phyloP scores from a whole-genome alignment of 2,113 vertebrate species.

The Serilophus lunatus region DNA sequence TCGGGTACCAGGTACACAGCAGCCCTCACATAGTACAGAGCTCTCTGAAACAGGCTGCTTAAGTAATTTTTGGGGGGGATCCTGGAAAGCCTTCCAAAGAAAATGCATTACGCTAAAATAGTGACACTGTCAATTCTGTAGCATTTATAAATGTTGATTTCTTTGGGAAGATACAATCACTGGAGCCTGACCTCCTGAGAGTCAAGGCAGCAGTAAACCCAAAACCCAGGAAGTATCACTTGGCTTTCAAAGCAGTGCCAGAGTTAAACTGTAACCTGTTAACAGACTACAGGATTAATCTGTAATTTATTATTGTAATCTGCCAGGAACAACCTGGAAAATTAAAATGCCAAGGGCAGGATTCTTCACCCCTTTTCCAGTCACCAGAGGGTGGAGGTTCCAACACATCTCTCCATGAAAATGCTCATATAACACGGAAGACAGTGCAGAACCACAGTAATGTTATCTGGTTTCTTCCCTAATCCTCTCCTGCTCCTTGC shows the following conservation, averaged over 20 bases:
- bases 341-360: background rate
- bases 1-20: background rate
- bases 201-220: background rate
- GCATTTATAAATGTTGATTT: background rate
- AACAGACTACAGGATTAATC: background rate
- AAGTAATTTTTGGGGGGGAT: background rate
- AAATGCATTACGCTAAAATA: background rate
- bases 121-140: background rate
- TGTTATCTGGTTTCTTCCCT: background rate
- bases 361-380: background rate
- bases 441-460: background rate
- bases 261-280: constrained; percentile 16
- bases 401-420: background rate
- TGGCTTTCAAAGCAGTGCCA: background rate
- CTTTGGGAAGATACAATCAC: background rate
- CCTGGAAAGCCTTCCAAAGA: background rate
- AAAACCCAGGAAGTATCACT: background rate
- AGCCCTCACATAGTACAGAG: background rate
- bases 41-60: background rate
- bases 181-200: background rate
- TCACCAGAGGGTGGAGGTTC: background rate
- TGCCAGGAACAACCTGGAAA: background rate
- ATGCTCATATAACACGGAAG: background rate
- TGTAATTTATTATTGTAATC: background rate
- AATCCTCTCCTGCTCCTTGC: background rate